A percentile compares a stretch with the other conserved stretches of the same genome.
phyloP scores from a whole-genome alignment of 2,113 vertebrate genomes.

The Corythornis vintsioides region DNA sequence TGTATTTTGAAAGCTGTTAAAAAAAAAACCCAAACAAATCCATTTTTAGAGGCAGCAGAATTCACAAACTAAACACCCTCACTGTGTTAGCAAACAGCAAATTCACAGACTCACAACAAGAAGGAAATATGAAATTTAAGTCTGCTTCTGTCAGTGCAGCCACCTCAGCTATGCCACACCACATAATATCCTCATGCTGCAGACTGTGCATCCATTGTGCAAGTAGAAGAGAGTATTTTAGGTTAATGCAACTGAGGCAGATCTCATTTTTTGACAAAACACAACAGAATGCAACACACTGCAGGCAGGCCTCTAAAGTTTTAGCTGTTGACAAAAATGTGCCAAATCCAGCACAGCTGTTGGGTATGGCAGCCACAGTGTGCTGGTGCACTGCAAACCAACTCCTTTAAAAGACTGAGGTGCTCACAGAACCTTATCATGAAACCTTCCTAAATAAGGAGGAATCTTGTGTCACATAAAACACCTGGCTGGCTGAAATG shows the following conservation, averaged over 20 bases:
- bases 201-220: fast-evolving
- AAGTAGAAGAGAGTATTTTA: background rate
- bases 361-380: background rate
- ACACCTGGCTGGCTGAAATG: background rate
- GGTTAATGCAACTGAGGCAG: background rate
- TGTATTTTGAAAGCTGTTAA: background rate
- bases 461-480: background rate
- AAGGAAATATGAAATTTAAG: background rate
- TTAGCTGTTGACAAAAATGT: background rate
- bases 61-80: background rate
- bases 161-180: background rate
- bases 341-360: background rate
- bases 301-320: background rate
- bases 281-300: background rate
- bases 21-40: background rate
- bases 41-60: background rate
- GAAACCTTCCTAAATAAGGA: background rate
- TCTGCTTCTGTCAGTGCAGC: background rate
- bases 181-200: fast-evolving
- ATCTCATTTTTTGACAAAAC: background rate
- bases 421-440: background rate
- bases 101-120: background rate
- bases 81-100: background rate
- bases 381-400: background rate
- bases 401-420: background rate